Percentiles rank a stretch among this genome's conserved stretches.
Evolutionary conservation across 37 sponge, comb jelly and placozoan genomes (phyloP).

Genomic region (Bolinopsis microptera): DNA sequence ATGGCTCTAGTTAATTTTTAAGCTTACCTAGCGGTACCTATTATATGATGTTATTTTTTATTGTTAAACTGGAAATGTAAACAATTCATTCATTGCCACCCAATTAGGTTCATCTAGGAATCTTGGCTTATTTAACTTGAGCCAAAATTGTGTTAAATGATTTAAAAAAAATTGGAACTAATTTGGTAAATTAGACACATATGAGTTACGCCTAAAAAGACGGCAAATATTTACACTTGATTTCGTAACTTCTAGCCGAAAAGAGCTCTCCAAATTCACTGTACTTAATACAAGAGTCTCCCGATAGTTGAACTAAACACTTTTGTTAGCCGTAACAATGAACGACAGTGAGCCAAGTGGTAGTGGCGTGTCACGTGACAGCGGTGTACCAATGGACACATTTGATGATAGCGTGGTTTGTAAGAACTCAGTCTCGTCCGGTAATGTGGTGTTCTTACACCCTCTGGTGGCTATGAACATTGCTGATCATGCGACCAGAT

Average conservation of each 20-base stretch:
- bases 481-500: slow-evolving; percentile 47
- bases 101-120: no score
- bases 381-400: not conserved
- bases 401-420: slow-evolving; percentile 47
- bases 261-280: no score
- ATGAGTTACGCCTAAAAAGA: no score
- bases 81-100: not conserved
- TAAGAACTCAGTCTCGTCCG: not conserved
- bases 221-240: no score
- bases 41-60: not conserved
- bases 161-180: no score
- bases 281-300: no score
- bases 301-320: no score
- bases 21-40: not conserved
- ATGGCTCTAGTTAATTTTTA: not conserved
- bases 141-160: no score
- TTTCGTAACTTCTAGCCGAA: no score
- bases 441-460: slow-evolving; percentile 32
- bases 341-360: not conserved
- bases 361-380: not conserved
- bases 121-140: no score
- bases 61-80: not conserved
- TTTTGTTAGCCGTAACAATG: no score
- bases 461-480: slow-evolving; percentile 60
- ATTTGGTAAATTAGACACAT: no score